Evolutionary conservation across 2,888 invertebrate genomes (phyloP), one percentile per base, ranked within the genome.

Genomic region (Gastracanthus pulcherrimus): DNA sequence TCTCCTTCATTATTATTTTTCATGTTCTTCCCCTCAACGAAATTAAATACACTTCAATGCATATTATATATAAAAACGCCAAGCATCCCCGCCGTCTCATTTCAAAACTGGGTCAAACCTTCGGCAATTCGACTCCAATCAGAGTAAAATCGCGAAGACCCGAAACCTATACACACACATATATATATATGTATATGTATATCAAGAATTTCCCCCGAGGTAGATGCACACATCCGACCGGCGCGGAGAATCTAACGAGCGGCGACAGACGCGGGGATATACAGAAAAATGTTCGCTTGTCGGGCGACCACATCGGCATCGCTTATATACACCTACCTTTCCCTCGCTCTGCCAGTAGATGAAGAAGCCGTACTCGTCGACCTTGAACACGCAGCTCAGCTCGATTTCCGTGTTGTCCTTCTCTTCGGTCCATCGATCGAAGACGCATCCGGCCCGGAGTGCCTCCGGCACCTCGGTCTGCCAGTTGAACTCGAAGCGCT

Each of bases 401-500:
- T 99, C 98, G 78, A 96, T 93, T 86, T 98, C 98, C 64, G 96
- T 95, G 89, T 97, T 97, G 91, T 98, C 98, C 92, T 97, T 98
- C 90, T 98, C 98, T 92, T 99, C 99, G 80, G 98, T 97, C 98
- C 99, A 99, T 87, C 99, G 95, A 93, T 99, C 99, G 92, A 99
- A 98, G 76, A 95, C 94, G 86, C 96, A 96, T 77, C 99, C 99
- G 90, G 94, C 93, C 72, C 95, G 93, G 67, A 98, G 94, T 62
- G 96, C 94, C 89, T 97, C 96, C 66, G 99, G 99, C 86, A 99
- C 97, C 82, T 97, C 96, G 89, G 98, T 96, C 92, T 97, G 97
- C 99, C 99, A 99, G 94, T 98, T 97, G 94, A 99, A 99, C 92
- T 99, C 99, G 93, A 98, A 99, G 92, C 96, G 97, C 93, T 99